Percentiles rank a stretch among this genome's conserved stretches.
These are phyloP conservation scores for Cotesia vestalis DNA, from an alignment of 1,140 invertebrate species.

Conservation along the genomic window DNA sequence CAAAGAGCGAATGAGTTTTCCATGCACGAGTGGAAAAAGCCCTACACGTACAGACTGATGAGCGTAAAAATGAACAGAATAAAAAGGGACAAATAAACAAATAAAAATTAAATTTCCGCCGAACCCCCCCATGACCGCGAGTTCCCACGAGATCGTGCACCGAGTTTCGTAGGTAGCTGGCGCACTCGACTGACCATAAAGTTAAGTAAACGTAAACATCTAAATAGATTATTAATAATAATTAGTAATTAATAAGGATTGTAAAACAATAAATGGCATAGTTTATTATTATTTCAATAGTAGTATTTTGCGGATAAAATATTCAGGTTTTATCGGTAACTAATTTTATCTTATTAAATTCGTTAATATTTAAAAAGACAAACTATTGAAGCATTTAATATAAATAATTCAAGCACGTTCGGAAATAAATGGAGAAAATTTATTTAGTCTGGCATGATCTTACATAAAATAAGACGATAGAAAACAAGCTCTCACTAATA, in stretches of 20 bases:
- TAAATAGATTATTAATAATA: too few relatives aligned
- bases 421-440: too few relatives aligned
- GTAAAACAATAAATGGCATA: slow-evolving; percentile 42
- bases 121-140: slow-evolving; percentile 33
- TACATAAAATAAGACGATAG: slow-evolving; percentile 1
- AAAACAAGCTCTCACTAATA: slow-evolving; percentile 21
- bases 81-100: slow-evolving; percentile 4
- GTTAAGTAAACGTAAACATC: slow-evolving; percentile 44
- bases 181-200: slow-evolving; percentile 54
- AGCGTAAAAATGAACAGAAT: neutral
- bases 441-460: too few relatives aligned
- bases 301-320: slow-evolving; percentile 46
- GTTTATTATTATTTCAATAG: slow-evolving; percentile 36
- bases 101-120: slow-evolving; percentile 29
- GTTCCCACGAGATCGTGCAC: slow-evolving; percentile 29
- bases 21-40: slow-evolving; percentile 4
- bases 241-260: slow-evolving; percentile 37
- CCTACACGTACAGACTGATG: neutral
- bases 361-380: too few relatives aligned
- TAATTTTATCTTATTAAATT: too few relatives aligned
- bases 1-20: neutral
- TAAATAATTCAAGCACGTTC: too few relatives aligned
- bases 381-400: too few relatives aligned
- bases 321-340: neutral
- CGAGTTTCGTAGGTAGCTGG: slow-evolving; percentile 42